Base-by-base conservation (phyloP, 2,113 vertebrate species). In the Labeo rohita region DNA sequence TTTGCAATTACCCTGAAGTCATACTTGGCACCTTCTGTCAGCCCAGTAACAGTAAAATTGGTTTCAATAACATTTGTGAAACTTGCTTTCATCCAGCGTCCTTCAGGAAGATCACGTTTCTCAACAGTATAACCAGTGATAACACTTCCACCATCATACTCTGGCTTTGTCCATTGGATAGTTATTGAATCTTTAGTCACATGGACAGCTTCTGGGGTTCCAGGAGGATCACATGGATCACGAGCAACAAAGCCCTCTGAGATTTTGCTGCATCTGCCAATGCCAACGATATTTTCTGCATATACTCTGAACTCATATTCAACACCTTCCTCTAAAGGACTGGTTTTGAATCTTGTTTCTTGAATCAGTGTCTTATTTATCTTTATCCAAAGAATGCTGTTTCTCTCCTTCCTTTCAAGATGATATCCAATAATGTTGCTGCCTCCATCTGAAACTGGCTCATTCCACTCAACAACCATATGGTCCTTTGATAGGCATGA, bases 1-100 rank as follows among this genome's bases (percentile, higher is more conserved):
- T 97, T 99, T 90, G 98, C 98, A 93, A 98, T 96, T 83, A 99
- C 96, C 96, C 98, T 97, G 87, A 99, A 99, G 92, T 99, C 98
- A 4, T 99, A 99, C 92, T 97, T 96, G 88, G 97, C 94, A 89
- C 97, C 96, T 95, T 99, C 98, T 80, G 96, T 98, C 79, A 99
- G 96, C 34, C 98, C 97, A 87, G 96, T 97, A 78, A 97, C 94
- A 78, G 96, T 96, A 91, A 98, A 99, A n/a, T 98, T 95, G 84
- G 97, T 99, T 95, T 99, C 98, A 93, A 96, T 97, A 13, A 99
- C 92, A 91, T 99, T 99, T 66, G 97, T 99, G 90, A 99, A 99
- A 89, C 98, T 99, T 7, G 97, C 97, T 92, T 97, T 99, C 92
- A 95, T 96, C 98, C 98, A 99, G 52, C 98, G 97, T 83, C 98